Evolutionary conservation across 2,797 vertebrate species (phyloP), one percentile per base, ranked within the genome.

Genomic region (Pterois miles): DNA sequence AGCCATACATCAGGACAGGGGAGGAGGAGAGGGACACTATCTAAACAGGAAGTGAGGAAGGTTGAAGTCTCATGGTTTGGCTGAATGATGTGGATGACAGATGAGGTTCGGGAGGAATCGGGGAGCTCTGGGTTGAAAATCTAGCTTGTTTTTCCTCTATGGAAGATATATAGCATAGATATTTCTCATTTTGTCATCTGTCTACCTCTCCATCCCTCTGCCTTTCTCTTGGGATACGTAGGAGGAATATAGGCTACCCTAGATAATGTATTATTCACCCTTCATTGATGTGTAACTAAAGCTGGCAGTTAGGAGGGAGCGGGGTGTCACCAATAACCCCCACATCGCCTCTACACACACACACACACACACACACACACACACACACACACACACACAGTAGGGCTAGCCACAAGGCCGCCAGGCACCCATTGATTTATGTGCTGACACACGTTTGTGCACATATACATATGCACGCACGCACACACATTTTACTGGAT

Each of bases 271-370:
- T 96, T 94, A 94, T 95, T 95, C 95, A 94, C 90, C 80, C 86
- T 88, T 93, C 89, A 94, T 92, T 91, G 93, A 95, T 93, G 92
- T 95, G 93, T 94, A 94, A 95, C 94, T 94, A 94, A 93, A 93
- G 84, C 87, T 89, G 89, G 86, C 77, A 92, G 90, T 91, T 91
- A 78, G 75, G 79, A 81, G 73, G 73, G 86, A 83, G 68, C 56
- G 8, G 62, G 70, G 87, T 91, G 85, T 90, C 88, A 91, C 91
- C 88, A 84, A 83, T 89, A 92, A 92, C 83, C 76, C 81, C 83
- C 82, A 78, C 70, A 71, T 65, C 54, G 38, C 66, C 65, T 50
- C 40, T 59, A 81, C 77, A 62, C 82, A 59, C 65, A 74, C 64
- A 78, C 2, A 52, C 59, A 75, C 66, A 59, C 54, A 83, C 36